These are phyloP conservation scores for Chrysomela aeneicollis DNA, from an alignment of 2,888 invertebrate species.

Conservation along the genomic window DNA sequence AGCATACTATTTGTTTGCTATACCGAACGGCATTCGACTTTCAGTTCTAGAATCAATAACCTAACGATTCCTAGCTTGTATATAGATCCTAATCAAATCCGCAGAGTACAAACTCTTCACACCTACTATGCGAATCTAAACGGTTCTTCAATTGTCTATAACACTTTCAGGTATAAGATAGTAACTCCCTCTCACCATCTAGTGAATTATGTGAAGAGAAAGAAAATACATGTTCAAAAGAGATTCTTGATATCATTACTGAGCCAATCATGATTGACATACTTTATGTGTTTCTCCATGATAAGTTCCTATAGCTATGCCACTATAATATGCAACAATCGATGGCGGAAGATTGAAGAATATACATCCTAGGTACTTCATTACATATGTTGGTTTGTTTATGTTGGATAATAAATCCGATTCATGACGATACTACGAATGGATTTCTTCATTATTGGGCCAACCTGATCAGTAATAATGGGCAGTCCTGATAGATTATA, in stretches of 20 bases:
- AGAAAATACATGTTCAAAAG: no score
- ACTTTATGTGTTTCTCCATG: background rate
- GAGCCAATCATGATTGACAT: background rate
- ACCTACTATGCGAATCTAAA: no score
- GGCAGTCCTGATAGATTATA: slow-evolving; percentile 30
- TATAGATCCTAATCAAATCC: no score
- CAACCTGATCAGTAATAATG: slow-evolving; percentile 29
- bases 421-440: slow-evolving; percentile 31
- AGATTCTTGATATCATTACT: background rate
- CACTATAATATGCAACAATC: background rate
- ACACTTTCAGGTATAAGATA: no score
- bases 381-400: slow-evolving; percentile 28
- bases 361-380: slow-evolving; percentile 21
- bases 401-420: slow-evolving; percentile 31
- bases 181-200: no score
- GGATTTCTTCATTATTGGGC: slow-evolving; percentile 34
- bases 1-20: no score
- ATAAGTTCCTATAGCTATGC: background rate
- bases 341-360: slow-evolving; percentile 30
- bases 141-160: no score
- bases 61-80: no score
- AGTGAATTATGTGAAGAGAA: no score
- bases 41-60: no score
- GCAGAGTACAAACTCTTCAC: no score
- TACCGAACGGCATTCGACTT: no score